Conservation (phyloP, 2,888 invertebrate species). For the Apamea crenata region DNA sequence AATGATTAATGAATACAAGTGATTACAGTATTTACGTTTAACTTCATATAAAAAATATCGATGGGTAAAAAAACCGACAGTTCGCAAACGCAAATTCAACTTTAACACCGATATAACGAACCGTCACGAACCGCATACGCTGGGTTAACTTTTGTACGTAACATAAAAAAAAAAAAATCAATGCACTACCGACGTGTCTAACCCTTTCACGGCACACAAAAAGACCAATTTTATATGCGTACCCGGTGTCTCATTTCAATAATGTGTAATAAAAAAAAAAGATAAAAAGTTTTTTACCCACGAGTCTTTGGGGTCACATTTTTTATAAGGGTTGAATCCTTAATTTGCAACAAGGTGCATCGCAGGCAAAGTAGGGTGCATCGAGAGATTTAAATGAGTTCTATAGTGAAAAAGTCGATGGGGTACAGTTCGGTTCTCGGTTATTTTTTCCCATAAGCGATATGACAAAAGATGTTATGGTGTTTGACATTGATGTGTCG, state of each 20-base stretch:
- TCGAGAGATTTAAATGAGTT: slow-evolving; percentile 87
- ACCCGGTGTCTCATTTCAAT: slow-evolving; percentile 90
- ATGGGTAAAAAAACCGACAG: slow-evolving; percentile 33
- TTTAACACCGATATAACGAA: slow-evolving; percentile 87
- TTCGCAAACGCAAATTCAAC: slow-evolving; percentile 81
- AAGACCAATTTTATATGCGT: slow-evolving; percentile 89
- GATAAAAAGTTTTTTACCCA: slow-evolving; percentile 89
- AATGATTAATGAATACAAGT: neutral
- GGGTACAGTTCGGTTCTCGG: slow-evolving; percentile 75
- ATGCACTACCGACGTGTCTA: slow-evolving; percentile 79
- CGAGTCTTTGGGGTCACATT: slow-evolving; percentile 88
- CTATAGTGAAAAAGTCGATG: slow-evolving; percentile 83
- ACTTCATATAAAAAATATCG: slow-evolving; percentile 15
- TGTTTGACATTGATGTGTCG: slow-evolving; percentile 85
- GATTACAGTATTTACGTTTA: slow-evolving; percentile 14
- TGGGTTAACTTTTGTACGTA: slow-evolving; percentile 79
- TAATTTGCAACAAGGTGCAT: slow-evolving; percentile 91
- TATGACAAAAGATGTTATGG: slow-evolving; percentile 82
- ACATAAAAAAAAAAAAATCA: slow-evolving; percentile 78
- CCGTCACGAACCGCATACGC: slow-evolving; percentile 85
- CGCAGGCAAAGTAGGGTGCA: slow-evolving; percentile 84
- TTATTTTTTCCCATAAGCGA: slow-evolving; percentile 83
- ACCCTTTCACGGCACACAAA: slow-evolving; percentile 84
- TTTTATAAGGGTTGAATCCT: slow-evolving; percentile 87
- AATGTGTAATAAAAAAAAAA: slow-evolving; percentile 85